phyloP scores from a whole-genome alignment of 2,888 invertebrate genomes.

The Anarsia innoxiella region DNA sequence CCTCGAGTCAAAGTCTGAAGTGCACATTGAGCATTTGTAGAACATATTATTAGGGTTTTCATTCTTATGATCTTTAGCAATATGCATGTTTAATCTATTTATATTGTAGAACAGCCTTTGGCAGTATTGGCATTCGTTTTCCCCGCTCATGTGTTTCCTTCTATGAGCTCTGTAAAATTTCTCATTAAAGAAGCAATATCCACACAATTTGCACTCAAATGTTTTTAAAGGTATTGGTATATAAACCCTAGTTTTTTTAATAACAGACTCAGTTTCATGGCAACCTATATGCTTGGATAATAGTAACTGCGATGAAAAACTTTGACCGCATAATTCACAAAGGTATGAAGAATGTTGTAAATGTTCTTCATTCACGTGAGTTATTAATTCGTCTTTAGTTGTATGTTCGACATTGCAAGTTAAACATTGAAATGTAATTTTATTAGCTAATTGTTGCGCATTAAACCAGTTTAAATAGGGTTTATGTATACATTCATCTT shows the following conservation, averaged over 20 bases:
- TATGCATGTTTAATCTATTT: conserved; percentile 6
- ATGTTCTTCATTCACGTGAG: conserved; percentile 44
- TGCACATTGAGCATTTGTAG: conserved; percentile 33
- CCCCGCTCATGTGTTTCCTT: conserved; percentile 3
- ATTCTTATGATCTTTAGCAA: background rate
- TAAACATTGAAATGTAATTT: conserved; percentile 31
- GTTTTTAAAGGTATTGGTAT: too few relatives aligned
- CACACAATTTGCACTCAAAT: conserved; percentile 4
- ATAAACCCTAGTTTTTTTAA: too few relatives aligned
- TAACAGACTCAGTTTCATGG: too few relatives aligned
- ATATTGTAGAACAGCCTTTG: conserved; percentile 1
- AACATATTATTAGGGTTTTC: background rate
- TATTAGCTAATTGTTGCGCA: conserved; percentile 34
- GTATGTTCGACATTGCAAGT: conserved; percentile 43
- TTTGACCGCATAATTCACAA: conserved; percentile 34
- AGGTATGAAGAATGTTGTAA: conserved; percentile 43
- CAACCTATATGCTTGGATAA: background rate
- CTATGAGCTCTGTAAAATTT: background rate
- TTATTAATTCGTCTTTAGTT: conserved; percentile 38
- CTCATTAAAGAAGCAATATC: background rate
- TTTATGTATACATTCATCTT: conserved; percentile 40
- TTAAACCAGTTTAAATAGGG: conserved; percentile 38
- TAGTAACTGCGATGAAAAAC: background rate
- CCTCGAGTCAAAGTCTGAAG: conserved; percentile 27
- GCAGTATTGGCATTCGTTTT: conserved; percentile 5